Base-by-base conservation (phyloP, 2,113 vertebrate genomes). In the Colinus virginianus region DNA sequence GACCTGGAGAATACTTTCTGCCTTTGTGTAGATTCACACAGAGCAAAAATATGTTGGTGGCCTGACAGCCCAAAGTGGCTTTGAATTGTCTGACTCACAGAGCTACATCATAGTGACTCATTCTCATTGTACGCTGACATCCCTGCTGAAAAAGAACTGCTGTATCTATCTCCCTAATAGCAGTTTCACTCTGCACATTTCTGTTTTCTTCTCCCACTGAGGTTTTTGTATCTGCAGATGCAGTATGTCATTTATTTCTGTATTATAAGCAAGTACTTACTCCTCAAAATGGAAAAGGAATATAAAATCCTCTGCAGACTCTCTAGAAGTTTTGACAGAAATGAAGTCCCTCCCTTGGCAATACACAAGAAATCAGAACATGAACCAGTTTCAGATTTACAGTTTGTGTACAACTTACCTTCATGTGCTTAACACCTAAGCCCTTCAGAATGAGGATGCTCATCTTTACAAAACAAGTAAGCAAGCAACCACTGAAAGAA, bases 81-180 rank as follows among this genome's bases (percentile, higher is more conserved):
- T 81, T 95, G 84, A 78, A 59, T 63, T 82, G 84, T 81, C 78
- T 96, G 90, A 91, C 84, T 93, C 82, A 91, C 75, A 81, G 71
- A 81, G 28, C 56, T 95, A 92, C 85, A 93, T 91, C 85, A 81
- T 3, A 78, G 10, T 96, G 95, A 94, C 92, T 93, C 94, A 93
- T 63, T 87, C 84, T 74, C 4, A 0, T 32, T 82, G 62, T 71
- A 7, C 28, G 4, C 45, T 64, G 70, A 71, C 63, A 51, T 78
- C 71, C 78, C 78, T 84, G 88, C 78, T 96, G 92, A 67, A 76
- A 76, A 40, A 42, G 74, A 81, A 45, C 48, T 89, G 75, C 78
- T 32, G 12, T 16, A 25, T 82, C 67, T 28, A 18, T 70, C 56
- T 87, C 48, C 25, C 36, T 87, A 34, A 36, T 6, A 84, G 70